These are phyloP conservation scores for Spisula subtruncata DNA, from an alignment of 2,888 invertebrate species.

Conservation along the genomic window DNA sequence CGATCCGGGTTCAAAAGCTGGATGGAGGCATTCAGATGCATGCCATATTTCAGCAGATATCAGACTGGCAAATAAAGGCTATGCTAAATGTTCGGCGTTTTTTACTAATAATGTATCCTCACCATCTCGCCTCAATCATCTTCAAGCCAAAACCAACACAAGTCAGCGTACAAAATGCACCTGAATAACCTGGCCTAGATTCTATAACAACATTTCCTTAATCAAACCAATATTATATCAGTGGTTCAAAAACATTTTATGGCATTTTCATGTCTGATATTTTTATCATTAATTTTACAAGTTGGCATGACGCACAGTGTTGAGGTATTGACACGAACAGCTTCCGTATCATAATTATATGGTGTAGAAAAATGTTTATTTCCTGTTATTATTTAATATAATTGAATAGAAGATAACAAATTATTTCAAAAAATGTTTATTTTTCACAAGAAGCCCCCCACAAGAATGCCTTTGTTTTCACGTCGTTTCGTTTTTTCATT, in stretches of 20 bases:
- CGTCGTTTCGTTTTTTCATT: not conserved
- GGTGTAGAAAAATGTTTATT: conserved; percentile 4
- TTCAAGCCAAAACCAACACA: not conserved
- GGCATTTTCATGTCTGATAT: conserved; percentile 10
- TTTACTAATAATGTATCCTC: no score
- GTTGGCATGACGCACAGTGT: not conserved
- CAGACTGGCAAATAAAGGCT: no score
- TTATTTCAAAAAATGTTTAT: not conserved
- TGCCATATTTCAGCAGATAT: no score
- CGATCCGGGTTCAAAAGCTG: no score
- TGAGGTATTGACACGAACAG: not conserved
- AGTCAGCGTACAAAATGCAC: not conserved
- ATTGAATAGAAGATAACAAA: conserved; percentile 1
- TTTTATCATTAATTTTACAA: conserved; percentile 11
- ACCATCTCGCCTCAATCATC: no score
- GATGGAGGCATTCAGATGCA: no score
- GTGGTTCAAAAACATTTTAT: not conserved
- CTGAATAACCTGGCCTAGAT: not conserved
- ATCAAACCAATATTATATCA: not conserved
- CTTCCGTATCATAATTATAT: not conserved
- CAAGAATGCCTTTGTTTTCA: not conserved
- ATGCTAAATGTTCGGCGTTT: no score
- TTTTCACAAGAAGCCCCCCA: not conserved
- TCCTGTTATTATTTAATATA: not conserved
- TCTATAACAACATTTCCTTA: not conserved